A percentile compares a stretch with the other conserved stretches of the same genome.
Conservation (phyloP, 2,888 invertebrate genomes). For the Sisyra nigra region DNA sequence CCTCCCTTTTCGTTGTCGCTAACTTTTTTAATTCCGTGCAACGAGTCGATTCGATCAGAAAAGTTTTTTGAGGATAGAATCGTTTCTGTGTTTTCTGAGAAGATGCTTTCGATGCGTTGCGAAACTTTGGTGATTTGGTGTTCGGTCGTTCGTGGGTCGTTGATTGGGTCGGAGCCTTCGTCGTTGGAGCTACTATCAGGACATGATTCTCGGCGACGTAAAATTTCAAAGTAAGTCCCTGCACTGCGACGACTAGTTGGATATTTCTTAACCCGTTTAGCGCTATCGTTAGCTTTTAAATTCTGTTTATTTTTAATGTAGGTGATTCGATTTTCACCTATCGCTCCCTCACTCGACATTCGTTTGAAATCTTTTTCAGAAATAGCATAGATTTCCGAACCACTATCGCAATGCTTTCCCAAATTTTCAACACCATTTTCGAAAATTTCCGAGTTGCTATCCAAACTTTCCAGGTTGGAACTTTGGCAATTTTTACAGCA, state of each 20-base stretch:
- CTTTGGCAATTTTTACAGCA: conserved; percentile 26
- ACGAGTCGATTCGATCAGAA: conserved; percentile 37
- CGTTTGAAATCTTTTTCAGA: conserved; percentile 22
- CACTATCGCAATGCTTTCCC: conserved; percentile 24
- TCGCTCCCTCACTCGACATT: conserved; percentile 15
- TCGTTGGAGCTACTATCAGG: conserved; percentile 30
- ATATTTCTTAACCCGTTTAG: conserved; percentile 18
- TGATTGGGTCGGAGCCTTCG: conserved; percentile 29
- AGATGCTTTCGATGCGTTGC: conserved; percentile 36
- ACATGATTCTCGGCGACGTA: conserved; percentile 26
- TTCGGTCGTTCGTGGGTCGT: neutral
- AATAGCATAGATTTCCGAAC: conserved; percentile 24
- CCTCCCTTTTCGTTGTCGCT: neutral
- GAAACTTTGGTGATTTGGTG: conserved; percentile 39
- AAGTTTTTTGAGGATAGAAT: conserved; percentile 27
- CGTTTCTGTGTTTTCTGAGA: conserved; percentile 18
- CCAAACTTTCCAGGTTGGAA: conserved; percentile 21
- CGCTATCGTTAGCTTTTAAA: conserved; percentile 16
- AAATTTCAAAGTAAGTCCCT: conserved; percentile 26
- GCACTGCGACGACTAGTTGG: conserved; percentile 19
- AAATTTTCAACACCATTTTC: conserved; percentile 13
- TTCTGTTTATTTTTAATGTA: conserved; percentile 21
- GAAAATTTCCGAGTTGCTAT: conserved; percentile 18
- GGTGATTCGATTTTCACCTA: conserved; percentile 16
- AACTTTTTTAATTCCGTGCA: conserved; percentile 35